Evolutionary conservation across 1,140 invertebrate genomes (phyloP).

Genomic region (Orchestia grillus): DNA sequence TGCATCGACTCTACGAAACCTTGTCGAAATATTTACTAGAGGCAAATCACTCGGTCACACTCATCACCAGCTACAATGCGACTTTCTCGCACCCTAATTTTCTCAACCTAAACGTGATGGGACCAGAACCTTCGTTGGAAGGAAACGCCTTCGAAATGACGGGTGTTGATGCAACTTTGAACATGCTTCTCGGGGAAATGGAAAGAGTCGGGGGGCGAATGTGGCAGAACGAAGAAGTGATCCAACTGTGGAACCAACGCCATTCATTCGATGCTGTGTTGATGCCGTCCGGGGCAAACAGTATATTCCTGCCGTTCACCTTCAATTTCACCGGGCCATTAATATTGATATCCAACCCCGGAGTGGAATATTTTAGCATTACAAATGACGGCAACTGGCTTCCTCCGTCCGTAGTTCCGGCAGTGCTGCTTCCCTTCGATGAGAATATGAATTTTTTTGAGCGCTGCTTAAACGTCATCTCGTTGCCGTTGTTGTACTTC

Average conservation of each 20-base stretch:
- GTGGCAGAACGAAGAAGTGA: neutral
- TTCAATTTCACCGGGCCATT: neutral
- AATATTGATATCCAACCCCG: neutral
- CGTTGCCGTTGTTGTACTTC: neutral
- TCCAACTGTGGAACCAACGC: neutral
- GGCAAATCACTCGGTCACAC: conserved; percentile 19
- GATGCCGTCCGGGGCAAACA: neutral
- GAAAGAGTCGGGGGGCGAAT: neutral
- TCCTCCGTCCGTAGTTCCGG: neutral
- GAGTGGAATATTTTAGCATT: conserved; percentile 11
- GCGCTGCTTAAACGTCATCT: conserved; percentile 2
- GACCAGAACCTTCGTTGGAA: neutral
- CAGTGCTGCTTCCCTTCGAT: conserved; percentile 22
- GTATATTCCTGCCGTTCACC: neutral
- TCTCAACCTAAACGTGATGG: neutral
- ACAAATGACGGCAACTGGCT: conserved; percentile 35
- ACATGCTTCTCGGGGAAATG: neutral
- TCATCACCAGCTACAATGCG: conserved; percentile 1
- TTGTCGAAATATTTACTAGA: neutral
- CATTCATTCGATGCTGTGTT: conserved; percentile 17
- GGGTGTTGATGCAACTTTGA: neutral
- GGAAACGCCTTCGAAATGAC: conserved; percentile 38
- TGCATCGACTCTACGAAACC: conserved; percentile 6
- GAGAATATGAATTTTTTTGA: conserved; percentile 36
- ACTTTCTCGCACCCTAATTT: conserved; percentile 43